These are phyloP conservation scores for Nephrotoma appendiculata DNA, from an alignment of 2,888 invertebrate species.

Conservation along the genomic window DNA sequence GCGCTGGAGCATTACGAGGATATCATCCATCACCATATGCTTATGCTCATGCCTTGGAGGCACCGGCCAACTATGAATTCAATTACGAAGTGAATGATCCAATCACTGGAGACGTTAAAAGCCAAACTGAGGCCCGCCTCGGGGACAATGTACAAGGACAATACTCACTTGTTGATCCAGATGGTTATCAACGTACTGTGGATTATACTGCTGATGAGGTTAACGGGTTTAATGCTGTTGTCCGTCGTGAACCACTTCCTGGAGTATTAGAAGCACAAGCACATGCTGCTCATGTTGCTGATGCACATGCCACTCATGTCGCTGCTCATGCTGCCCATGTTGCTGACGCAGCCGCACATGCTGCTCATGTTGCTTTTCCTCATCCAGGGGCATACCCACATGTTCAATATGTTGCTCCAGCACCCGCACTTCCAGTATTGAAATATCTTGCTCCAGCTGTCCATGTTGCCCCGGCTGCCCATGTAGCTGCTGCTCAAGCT, in stretches of 20 bases:
- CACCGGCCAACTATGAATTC: slow-evolving; percentile 35
- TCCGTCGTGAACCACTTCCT: slow-evolving; percentile 31
- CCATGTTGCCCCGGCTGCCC: background rate
- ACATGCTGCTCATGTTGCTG: background rate
- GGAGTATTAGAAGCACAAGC: background rate
- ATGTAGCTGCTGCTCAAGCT: background rate
- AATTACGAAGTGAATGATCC: slow-evolving; percentile 34
- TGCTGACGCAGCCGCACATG: background rate
- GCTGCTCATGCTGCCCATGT: background rate
- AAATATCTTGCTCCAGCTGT: background rate
- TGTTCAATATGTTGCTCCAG: background rate
- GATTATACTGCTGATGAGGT: slow-evolving; percentile 38
- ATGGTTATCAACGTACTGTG: slow-evolving; percentile 36
- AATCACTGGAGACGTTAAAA: slow-evolving; percentile 38
- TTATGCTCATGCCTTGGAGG: slow-evolving; percentile 15
- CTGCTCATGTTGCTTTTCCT: background rate
- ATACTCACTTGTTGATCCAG: slow-evolving; percentile 37
- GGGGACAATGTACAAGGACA: slow-evolving; percentile 37
- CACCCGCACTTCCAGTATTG: background rate
- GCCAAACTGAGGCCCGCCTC: slow-evolving; percentile 36
- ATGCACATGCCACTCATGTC: background rate
- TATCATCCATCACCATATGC: background rate
- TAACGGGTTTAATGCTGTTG: slow-evolving; percentile 38
- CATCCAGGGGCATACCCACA: background rate
- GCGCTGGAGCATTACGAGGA: background rate